Evolutionary conservation across 1,140 invertebrate genomes (phyloP).

Genomic region (Limonius californicus): DNA sequence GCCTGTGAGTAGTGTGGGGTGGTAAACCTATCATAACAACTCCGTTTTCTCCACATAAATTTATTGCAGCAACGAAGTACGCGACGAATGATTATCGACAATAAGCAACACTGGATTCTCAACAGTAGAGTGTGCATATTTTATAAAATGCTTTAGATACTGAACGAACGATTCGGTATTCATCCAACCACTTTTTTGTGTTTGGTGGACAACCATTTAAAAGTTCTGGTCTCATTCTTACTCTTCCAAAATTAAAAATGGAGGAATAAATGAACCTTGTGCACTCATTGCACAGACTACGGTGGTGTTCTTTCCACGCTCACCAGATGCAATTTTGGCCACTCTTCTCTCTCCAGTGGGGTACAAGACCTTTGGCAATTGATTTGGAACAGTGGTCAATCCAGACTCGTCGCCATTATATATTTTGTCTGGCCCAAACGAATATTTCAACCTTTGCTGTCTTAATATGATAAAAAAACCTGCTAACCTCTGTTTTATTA

Average conservation of each 20-base stretch:
- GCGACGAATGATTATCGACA: slow-evolving; percentile 36
- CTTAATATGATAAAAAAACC: not conserved
- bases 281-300: not conserved
- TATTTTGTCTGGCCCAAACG: slow-evolving; percentile 5
- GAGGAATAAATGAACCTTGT: slow-evolving; percentile 5
- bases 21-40: slow-evolving; percentile 32
- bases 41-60: slow-evolving; percentile 28
- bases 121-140: slow-evolving; percentile 26
- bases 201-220: slow-evolving; percentile 10
- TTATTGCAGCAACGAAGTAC: slow-evolving; percentile 17
- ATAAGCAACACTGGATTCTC: slow-evolving; percentile 30
- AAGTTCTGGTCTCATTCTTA: slow-evolving; percentile 17
- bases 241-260: not conserved
- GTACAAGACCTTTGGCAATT: not conserved
- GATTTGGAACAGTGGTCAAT: not conserved
- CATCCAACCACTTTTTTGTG: slow-evolving; percentile 30
- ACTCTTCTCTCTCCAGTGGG: not conserved
- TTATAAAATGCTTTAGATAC: slow-evolving; percentile 25
- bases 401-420: slow-evolving; percentile 4
- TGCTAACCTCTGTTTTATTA: not conserved
- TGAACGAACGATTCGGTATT: slow-evolving; percentile 27
- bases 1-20: slow-evolving; percentile 35
- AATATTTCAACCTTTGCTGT: not conserved
- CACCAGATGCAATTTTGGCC: not conserved
- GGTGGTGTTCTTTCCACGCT: slow-evolving; percentile 3